A percentile compares a stretch with the other conserved stretches of the same genome.
phyloP scores from a whole-genome alignment of 2,888 invertebrate genomes.

The Syritta pipiens region DNA sequence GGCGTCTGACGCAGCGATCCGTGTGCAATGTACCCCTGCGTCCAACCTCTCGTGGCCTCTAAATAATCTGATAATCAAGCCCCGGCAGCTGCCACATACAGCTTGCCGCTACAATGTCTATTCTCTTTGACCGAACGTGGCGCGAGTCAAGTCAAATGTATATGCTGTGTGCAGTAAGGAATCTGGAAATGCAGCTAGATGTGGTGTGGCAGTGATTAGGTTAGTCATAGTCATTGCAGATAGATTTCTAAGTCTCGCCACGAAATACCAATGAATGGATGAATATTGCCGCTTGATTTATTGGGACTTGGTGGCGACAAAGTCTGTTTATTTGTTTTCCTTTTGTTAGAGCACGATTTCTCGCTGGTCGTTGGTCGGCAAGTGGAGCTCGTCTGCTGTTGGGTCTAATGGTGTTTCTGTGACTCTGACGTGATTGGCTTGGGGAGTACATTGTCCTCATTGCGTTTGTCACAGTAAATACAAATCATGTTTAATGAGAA shows the following conservation, averaged over 20 bases:
- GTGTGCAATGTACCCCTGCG: conserved; percentile 10
- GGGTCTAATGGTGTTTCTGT: conserved; percentile 37
- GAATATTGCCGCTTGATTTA: conserved; percentile 56
- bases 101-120: conserved; percentile 47
- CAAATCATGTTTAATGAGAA: conserved; percentile 6
- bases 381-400: too few relatives aligned
- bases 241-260: conserved; percentile 41
- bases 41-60: conserved; percentile 35
- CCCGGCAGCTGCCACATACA: conserved; percentile 29
- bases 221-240: conserved; percentile 46
- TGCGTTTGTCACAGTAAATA: background rate
- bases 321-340: conserved; percentile 22
- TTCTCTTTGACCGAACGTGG: conserved; percentile 12
- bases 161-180: background rate
- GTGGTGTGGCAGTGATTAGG: conserved; percentile 19
- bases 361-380: too few relatives aligned
- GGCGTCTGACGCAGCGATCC: background rate
- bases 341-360: conserved; percentile 45
- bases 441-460: conserved; percentile 22
- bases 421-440: conserved; percentile 6
- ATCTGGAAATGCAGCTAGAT: conserved; percentile 28
- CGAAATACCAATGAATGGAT: conserved; percentile 53
- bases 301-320: conserved; percentile 35
- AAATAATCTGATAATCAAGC: conserved; percentile 60
- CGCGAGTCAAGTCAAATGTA: conserved; percentile 29